Conservation (phyloP, 37 sponge, comb jelly and placozoan genomes). For the Cladorhizidae sp. region DNA sequence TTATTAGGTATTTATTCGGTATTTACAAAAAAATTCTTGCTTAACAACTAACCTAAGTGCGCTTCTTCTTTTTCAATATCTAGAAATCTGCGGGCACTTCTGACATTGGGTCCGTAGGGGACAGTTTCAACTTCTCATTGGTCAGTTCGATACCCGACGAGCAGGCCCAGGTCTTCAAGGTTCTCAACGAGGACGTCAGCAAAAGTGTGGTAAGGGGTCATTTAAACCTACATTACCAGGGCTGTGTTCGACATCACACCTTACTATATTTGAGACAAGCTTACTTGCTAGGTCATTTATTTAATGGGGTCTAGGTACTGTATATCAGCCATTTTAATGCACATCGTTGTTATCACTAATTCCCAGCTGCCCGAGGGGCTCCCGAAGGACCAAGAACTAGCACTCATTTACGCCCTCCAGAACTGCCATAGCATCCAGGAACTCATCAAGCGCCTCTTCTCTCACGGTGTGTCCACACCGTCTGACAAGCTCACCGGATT, state of each 20-base stretch:
- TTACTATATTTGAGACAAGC: too few relatives aligned
- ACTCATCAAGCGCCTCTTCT: conserved; percentile 60
- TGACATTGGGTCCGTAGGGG: conserved; percentile 24
- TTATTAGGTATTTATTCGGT: too few relatives aligned
- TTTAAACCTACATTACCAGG: background rate
- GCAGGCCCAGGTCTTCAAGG: conserved; percentile 56
- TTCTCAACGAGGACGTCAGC: conserved; percentile 69
- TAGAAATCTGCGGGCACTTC: conserved; percentile 57
- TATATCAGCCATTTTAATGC: too few relatives aligned
- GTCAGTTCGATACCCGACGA: conserved; percentile 41
- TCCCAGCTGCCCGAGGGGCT: conserved; percentile 69
- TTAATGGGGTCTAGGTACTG: too few relatives aligned
- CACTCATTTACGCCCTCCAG: conserved; percentile 58
- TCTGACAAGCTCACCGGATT: conserved; percentile 38
- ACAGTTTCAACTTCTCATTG: conserved; percentile 7
- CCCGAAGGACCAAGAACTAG: conserved; percentile 40
- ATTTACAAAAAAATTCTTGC: too few relatives aligned
- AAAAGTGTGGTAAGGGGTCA: conserved; percentile 60
- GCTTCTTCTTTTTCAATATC: background rate
- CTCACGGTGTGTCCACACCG: conserved; percentile 42
- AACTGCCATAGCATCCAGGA: conserved; percentile 79
- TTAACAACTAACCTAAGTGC: too few relatives aligned
- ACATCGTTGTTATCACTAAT: background rate
- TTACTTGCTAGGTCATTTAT: too few relatives aligned
- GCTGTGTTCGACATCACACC: too few relatives aligned